Percentiles rank a stretch among this genome's conserved stretches.
Conservation (phyloP, 2,113 vertebrate species). For the Jaculus jaculus region DNA sequence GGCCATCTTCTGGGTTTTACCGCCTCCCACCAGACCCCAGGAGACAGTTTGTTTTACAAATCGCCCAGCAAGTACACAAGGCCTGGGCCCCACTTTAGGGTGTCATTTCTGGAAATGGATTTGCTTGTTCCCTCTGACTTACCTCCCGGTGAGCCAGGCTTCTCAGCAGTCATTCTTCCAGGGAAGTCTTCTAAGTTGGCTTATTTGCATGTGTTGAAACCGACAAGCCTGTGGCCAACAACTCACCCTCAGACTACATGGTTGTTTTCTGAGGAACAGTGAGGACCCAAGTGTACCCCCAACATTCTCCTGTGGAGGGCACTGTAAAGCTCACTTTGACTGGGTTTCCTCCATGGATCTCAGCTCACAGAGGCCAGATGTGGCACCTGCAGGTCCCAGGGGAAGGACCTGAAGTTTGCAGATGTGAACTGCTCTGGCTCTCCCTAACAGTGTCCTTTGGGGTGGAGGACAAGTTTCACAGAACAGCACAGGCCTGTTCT, state of each 20-base stretch:
- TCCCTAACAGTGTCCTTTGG: background rate
- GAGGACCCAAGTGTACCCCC: background rate
- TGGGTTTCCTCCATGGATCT: background rate
- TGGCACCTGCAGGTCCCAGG: background rate
- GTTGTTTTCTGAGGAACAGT: slow-evolving; percentile 25
- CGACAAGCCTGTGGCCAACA: background rate
- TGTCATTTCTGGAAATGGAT: background rate
- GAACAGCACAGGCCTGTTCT: background rate
- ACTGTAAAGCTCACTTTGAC: accelerated
- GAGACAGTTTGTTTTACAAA: background rate
- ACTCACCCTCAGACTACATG: background rate
- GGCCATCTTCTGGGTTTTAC: background rate
- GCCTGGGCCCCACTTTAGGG: background rate
- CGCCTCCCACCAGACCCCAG: background rate
- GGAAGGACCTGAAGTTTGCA: background rate
- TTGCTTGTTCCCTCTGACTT: background rate
- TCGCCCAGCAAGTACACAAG: background rate
- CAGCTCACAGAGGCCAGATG: background rate
- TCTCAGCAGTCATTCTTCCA: background rate
- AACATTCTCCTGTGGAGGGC: background rate
- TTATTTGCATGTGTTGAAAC: slow-evolving; percentile 9
- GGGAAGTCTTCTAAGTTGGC: background rate
- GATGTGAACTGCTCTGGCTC: background rate
- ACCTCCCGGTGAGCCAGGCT: background rate
- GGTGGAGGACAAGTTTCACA: background rate